A percentile compares a stretch with the other conserved stretches of the same genome.
Conservation (phyloP, 2,113 vertebrate genomes). For the Rafetus swinhoei region DNA sequence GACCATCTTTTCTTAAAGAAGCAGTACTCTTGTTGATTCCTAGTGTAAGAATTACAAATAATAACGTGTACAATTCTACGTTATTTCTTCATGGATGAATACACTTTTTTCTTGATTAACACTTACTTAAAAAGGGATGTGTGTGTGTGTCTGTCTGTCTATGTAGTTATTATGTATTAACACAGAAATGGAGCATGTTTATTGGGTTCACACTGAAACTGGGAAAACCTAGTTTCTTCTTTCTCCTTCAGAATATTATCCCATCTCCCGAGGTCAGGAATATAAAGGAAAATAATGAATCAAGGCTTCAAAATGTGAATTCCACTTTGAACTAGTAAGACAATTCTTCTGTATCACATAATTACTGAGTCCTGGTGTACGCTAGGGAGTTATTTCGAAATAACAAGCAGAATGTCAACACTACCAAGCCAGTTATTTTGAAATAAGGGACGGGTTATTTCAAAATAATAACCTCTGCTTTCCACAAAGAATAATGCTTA, state of each 20-base stretch:
- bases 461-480: no score
- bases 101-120: neutral
- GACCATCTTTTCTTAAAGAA: slow-evolving; percentile 83
- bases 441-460: no score
- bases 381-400: no score
- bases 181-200: neutral
- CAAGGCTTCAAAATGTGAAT: neutral
- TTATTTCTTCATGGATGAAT: neutral
- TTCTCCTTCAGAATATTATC: neutral
- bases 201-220: neutral
- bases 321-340: neutral
- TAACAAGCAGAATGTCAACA: no score
- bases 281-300: neutral
- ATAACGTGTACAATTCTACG: slow-evolving; percentile 19
- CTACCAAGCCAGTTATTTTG: no score
- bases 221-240: neutral
- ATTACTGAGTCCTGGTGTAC: neutral
- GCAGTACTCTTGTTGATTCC: slow-evolving; percentile 65
- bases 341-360: neutral
- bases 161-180: neutral
- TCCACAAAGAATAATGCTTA: no score
- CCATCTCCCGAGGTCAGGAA: neutral
- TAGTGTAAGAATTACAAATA: neutral
- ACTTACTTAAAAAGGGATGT: neutral
- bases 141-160: neutral